A percentile compares a stretch with the other conserved stretches of the same genome.
Evolutionary conservation across 2,113 vertebrate species (phyloP).

Genomic region (Rousettus leschenaultii): DNA sequence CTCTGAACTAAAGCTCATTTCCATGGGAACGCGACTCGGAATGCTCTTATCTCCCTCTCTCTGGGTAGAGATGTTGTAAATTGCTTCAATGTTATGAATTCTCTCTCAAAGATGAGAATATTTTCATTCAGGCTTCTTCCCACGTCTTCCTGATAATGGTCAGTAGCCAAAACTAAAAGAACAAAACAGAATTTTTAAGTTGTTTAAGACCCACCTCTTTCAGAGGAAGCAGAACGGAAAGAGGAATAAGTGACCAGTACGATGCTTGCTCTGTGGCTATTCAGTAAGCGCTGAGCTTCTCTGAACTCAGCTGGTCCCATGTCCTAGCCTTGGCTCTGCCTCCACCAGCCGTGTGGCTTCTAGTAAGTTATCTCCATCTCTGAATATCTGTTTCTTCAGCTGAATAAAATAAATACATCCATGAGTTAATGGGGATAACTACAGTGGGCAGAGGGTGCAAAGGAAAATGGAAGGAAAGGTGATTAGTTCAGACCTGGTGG

Average conservation of each 20-base stretch:
- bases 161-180: background rate
- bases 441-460: background rate
- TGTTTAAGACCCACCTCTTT: background rate
- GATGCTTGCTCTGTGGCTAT: no score
- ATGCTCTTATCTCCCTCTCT: background rate
- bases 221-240: no score
- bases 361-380: no score
- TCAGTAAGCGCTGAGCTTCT: no score
- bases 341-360: no score
- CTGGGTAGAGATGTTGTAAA: background rate
- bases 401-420: background rate
- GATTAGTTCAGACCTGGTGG: background rate
- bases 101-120: background rate
- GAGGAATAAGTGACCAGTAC: no score
- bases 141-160: background rate
- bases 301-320: no score
- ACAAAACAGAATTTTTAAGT: background rate
- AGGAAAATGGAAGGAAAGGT: background rate
- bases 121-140: background rate
- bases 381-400: no score
- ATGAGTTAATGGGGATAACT: background rate
- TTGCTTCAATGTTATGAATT: background rate
- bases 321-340: no score
- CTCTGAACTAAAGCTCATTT: background rate
- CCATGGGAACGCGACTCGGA: background rate